Evolutionary conservation across 2,797 vertebrate genomes (phyloP), one percentile per base, ranked within the genome.

Genomic region (Momotus momota): DNA sequence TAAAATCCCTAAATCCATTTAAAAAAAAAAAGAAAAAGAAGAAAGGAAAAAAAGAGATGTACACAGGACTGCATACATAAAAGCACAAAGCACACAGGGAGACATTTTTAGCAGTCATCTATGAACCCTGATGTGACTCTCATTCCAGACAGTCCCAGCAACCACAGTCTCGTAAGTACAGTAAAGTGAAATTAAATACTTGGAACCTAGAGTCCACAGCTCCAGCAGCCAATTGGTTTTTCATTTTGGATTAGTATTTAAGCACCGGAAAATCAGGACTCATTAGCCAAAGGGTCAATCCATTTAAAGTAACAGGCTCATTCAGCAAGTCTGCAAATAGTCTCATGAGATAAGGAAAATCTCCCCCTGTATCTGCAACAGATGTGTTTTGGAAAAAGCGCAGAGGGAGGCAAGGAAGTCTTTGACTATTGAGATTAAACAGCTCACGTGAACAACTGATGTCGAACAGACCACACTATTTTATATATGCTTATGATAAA

Each of bases 221-320:
- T 90, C 52, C 58, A 81, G 81, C 80, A 90, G 48, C 85, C 83
- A 81, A 73, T 7, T 64, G 57, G 19, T 60, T 86, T 91, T 90
- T 77, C 67, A 67, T 67, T 94, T 73, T 85, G 83, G 81, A 95
- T 94, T 83, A 90, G 58, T 75, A 94, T 58, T 83, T 87, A 91
- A 93, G 67, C 71, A 92, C 54, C 0, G 23, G 81, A 91, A 94
- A 95, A 90, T 87, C 75, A 29, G 65, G 70, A 93, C 69, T 95
- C 85, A 71, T 94, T 93, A 95, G 92, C 81, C 51, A 82, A 87
- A 91, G 92, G 80, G 83, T 90, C 94, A 94, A 85, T 94, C 88
- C 67, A 61, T 88, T 95, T 95, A 92, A 96, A 95, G 74, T 48
- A 95, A 92, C 77, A 88, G 67, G 67, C 74, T 95, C 82, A 82